Evolutionary conservation across 1,140 invertebrate genomes (phyloP).

Genomic region (Rhopalosiphum padi): DNA sequence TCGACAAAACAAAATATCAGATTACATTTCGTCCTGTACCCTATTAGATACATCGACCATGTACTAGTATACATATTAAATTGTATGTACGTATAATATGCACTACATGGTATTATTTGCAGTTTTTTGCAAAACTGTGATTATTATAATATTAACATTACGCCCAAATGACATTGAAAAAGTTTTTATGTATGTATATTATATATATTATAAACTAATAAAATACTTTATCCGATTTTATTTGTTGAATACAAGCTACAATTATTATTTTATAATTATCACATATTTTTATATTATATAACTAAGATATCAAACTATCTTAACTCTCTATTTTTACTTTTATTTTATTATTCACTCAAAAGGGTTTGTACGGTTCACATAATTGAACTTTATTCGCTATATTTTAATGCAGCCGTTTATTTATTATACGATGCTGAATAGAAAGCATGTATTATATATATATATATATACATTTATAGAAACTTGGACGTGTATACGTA

Average conservation of each 20-base stretch:
- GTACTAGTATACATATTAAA: not conserved
- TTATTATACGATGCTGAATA: slow-evolving; percentile 23
- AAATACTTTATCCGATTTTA: not conserved
- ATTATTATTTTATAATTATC: not conserved
- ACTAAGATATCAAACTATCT: not conserved
- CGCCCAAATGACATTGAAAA: not conserved
- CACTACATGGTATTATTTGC: not conserved
- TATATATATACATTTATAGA: not conserved
- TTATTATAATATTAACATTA: not conserved
- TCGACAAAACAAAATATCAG: not conserved
- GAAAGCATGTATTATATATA: not conserved
- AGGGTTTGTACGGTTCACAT: not conserved
- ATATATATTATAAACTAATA: too few species aligned
- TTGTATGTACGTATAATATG: too few species aligned
- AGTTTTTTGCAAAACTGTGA: not conserved
- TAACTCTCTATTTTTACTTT: not conserved
- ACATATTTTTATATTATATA: not conserved
- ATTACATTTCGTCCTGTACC: not conserved
- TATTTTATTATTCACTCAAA: slow-evolving; percentile 25
- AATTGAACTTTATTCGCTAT: slow-evolving; percentile 34
- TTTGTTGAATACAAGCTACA: not conserved
- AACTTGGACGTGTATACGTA: not conserved
- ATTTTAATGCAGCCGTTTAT: slow-evolving; percentile 25
- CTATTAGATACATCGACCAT: not conserved
- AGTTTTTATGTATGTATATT: too few species aligned